Base-by-base conservation (phyloP, 2,888 invertebrate genomes). In the Sphecodes monilicornis region DNA sequence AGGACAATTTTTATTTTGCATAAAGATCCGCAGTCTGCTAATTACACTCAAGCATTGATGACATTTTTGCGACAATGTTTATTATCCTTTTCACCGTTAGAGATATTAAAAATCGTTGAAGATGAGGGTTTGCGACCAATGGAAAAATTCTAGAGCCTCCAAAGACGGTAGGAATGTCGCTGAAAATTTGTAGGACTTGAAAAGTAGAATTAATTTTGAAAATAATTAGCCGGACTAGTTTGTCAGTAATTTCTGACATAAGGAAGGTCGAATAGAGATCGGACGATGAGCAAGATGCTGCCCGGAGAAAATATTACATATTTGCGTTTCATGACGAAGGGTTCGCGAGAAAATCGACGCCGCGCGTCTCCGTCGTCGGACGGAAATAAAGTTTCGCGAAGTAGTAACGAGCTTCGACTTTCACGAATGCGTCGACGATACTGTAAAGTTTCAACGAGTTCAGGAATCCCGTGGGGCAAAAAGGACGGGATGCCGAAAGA, bases 401-500 rank as follows among this genome's bases (percentile, higher is more conserved):
- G 57, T 6, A 16, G 57, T 29, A 60, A 60, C 57, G 43, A 43
- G 43, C 43, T 26, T 43, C 43, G 36, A 70, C 69, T 70, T 70
- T 43, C 69, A 16, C 69, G 43, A 43, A 70, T 29, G 69, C 41
- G 26, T 43, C 69, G 43, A 26, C n/a, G 69, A 70, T 43, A 70
- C 41, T 26, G 41, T 41, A 10, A 70, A 70, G 43, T 70, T 70
- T 64, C 64, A 32, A 29, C 32, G 32, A n/a, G n/a, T 64, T 64
- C 64, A 22, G 57, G 16, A 29, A 60, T 60, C 64, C 64, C 64
- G 64, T 26, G 64, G 29, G 57, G 57, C 29, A 64, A 64, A 22
- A 29, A 64, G 50, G 64, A 32, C 64, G 64, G 64, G 18, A 64
- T 10, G 64, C 64, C 64, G 64, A 64, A 64, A 64, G 64, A 64